Evolutionary conservation across 92 coral and sea anemone genomes (phyloP).

Genomic region (Plumapathes pennacea): DNA sequence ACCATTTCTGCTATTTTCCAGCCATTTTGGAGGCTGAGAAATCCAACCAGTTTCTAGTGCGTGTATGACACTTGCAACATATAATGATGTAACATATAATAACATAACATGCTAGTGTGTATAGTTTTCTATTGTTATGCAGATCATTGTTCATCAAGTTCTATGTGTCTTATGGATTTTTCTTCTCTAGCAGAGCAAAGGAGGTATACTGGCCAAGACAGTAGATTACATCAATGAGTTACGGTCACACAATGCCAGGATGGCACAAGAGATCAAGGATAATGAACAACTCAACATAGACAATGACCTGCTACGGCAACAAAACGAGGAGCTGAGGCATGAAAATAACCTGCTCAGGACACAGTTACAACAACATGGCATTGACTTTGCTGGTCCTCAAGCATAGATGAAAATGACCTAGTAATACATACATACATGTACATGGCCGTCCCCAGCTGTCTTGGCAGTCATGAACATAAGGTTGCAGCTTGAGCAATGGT

Average conservation of each 20-base stretch:
- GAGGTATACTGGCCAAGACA: slow-evolving; percentile 94
- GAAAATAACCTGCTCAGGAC: slow-evolving; percentile 86
- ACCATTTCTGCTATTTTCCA: no score
- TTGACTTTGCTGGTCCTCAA: slow-evolving; percentile 83
- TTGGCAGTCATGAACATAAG: no score
- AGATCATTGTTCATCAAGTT: background rate
- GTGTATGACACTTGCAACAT: no score
- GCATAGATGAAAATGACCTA: no score
- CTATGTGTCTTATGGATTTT: no score
- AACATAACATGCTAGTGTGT: no score
- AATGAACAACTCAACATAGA: slow-evolving; percentile 77
- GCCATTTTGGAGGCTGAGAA: no score
- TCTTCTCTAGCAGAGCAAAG: slow-evolving; percentile 82
- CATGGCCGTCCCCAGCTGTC: no score
- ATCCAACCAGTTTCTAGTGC: no score
- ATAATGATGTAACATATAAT: no score
- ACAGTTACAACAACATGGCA: slow-evolving; percentile 92
- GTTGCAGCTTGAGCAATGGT: no score
- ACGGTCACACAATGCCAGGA: slow-evolving; percentile 76
- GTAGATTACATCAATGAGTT: slow-evolving; percentile 94
- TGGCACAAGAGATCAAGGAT: slow-evolving; percentile 90
- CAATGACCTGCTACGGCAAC: slow-evolving; percentile 88
- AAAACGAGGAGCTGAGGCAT: slow-evolving; percentile 89
- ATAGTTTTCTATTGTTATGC: background rate
- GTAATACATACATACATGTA: no score